A percentile compares a stretch with the other conserved stretches of the same genome.
Conservation (phyloP, 2,113 vertebrate species). For the Platysteira castanea region DNA sequence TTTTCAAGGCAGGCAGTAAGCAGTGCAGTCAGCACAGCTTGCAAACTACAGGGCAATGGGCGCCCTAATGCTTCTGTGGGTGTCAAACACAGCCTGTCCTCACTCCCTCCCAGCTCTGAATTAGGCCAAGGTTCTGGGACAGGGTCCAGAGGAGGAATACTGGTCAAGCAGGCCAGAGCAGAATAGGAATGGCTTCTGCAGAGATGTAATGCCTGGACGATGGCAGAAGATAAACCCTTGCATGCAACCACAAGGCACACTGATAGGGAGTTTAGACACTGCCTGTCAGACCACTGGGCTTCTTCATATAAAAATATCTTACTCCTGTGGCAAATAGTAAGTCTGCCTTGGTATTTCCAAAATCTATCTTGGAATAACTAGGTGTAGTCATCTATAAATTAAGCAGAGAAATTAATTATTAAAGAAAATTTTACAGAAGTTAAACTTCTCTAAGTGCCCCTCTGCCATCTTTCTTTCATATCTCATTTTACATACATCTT, state of each 20-base stretch:
- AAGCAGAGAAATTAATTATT: background rate
- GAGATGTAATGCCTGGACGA: background rate
- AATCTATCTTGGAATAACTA: background rate
- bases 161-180: background rate
- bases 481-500: background rate
- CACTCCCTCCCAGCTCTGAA: background rate
- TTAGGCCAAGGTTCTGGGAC: background rate
- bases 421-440: background rate
- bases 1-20: background rate
- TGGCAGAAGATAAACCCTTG: background rate
- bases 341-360: background rate
- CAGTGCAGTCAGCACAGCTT: background rate
- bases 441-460: background rate
- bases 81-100: background rate
- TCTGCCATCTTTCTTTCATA: background rate
- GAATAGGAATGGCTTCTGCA: background rate
- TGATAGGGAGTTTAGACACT: background rate
- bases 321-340: background rate
- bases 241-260: no score
- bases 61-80: fast-evolving
- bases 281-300: background rate
- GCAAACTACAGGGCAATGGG: background rate
- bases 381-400: background rate
- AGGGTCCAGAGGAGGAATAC: background rate
- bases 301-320: background rate